Evolutionary conservation across 2,113 vertebrate species (phyloP).

Genomic region (Cynocephalus volans): DNA sequence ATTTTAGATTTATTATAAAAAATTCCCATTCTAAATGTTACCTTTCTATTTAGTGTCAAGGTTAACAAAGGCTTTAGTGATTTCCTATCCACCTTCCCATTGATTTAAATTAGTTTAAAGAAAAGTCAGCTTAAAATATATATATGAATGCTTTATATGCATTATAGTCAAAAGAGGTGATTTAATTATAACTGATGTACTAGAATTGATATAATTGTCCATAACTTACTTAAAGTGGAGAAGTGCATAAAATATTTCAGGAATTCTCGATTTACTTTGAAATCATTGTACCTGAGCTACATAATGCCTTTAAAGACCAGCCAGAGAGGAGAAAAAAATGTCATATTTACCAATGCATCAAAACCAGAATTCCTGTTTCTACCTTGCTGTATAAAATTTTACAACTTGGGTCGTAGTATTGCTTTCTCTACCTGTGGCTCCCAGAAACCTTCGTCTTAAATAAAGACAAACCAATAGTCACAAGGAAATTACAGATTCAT

Average conservation of each 20-base stretch:
- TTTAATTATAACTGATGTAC: not conserved
- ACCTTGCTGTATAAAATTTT: not conserved
- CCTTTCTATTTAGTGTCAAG: not conserved
- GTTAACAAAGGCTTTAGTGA: not conserved
- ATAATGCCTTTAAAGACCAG: not conserved
- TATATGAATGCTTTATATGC: not conserved
- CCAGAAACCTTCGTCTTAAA: not conserved
- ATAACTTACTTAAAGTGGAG: not conserved
- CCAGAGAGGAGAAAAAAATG: not conserved
- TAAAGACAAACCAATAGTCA: not conserved
- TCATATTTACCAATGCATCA: not conserved
- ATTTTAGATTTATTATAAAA: not conserved
- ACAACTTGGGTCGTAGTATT: not conserved
- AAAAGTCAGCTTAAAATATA: not conserved
- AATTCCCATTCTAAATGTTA: not conserved
- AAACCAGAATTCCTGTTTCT: not conserved
- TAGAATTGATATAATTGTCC: not conserved
- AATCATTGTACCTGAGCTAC: not conserved
- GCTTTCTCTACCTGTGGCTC: not conserved
- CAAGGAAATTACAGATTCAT: not conserved
- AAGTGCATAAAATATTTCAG: not conserved
- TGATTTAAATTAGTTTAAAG: not conserved
- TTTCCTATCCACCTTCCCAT: not conserved
- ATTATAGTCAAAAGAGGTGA: not conserved
- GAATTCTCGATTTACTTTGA: not conserved